These are phyloP conservation scores for Centropyge bicolor DNA, from an alignment of 2,797 vertebrate genomes.

Conservation along the genomic window DNA sequence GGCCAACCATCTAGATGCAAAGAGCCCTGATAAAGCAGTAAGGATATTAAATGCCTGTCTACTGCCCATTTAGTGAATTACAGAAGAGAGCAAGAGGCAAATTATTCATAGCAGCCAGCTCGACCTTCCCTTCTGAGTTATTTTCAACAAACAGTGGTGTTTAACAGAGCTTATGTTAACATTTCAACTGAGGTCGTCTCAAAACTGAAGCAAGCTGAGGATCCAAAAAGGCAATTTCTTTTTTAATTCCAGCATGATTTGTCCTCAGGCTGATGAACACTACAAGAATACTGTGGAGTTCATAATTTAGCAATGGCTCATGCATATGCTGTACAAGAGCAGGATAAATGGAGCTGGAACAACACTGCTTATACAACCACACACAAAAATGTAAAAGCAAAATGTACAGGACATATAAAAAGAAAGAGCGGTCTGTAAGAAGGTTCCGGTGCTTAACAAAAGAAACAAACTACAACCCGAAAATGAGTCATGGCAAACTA, in stretches of 20 bases:
- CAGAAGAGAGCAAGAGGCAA: conserved; percentile 39
- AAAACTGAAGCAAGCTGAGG: conserved; percentile 20
- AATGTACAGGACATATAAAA: conserved; percentile 8
- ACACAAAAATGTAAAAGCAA: conserved; percentile 23
- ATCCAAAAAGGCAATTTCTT: conserved; percentile 35
- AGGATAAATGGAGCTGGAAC: conserved; percentile 14
- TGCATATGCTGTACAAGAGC: neutral
- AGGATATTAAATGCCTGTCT: conserved; percentile 62
- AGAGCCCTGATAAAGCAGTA: conserved; percentile 50
- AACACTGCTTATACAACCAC: conserved; percentile 5
- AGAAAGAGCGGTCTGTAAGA: neutral
- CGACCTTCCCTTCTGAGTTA: conserved; percentile 33
- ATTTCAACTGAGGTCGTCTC: conserved; percentile 28
- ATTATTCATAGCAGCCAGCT: conserved; percentile 32
- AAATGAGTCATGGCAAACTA: conserved; percentile 31
- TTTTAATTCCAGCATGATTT: conserved; percentile 25
- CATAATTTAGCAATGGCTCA: conserved; percentile 27
- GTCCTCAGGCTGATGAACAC: conserved; percentile 36
- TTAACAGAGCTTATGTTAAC: conserved; percentile 42
- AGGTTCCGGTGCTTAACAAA: neutral
- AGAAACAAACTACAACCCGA: conserved; percentile 11
- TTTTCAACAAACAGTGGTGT: conserved; percentile 46
- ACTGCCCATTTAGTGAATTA: conserved; percentile 55
- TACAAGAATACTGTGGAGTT: conserved; percentile 18
- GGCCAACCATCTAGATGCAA: conserved; percentile 49